phyloP scores from a whole-genome alignment of 2,113 vertebrate genomes.

The Perca flavescens region DNA sequence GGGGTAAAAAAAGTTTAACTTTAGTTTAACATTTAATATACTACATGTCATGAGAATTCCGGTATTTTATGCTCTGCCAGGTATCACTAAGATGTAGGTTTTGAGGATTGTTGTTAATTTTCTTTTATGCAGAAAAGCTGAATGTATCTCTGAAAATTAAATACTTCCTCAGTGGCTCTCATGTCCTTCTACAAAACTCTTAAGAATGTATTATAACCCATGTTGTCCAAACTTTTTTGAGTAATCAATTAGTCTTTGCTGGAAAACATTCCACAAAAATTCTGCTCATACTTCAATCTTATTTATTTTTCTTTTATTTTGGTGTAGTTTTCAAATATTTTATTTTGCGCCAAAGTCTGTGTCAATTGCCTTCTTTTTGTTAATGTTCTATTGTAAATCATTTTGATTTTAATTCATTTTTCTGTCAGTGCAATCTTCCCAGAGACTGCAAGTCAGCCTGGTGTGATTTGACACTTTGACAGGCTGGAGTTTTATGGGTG shows the following conservation, averaged over 20 bases:
- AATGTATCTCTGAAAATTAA: not conserved
- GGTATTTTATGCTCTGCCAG: not conserved
- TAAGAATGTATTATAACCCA: too few relatives aligned
- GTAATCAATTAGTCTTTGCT: not conserved
- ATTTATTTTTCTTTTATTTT: not conserved
- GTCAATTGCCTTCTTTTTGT: not conserved
- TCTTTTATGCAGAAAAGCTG: not conserved
- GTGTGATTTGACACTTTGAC: slow-evolving; percentile 30
- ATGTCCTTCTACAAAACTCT: too few relatives aligned
- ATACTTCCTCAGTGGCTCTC: not conserved
- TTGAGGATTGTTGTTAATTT: not conserved
- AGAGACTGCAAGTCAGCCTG: not conserved
- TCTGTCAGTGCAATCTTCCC: slow-evolving; percentile 11
- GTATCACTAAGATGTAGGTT: not conserved
- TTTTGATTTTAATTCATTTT: slow-evolving; percentile 17
- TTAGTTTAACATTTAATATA: not conserved
- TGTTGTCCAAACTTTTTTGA: not conserved
- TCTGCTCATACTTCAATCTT: not conserved
- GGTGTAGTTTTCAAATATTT: not conserved
- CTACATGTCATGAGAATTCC: not conserved
- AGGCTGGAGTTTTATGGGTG: slow-evolving; percentile 51
- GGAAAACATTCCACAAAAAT: not conserved
- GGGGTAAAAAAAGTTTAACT: too few relatives aligned
- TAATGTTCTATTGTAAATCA: slow-evolving; percentile 13
- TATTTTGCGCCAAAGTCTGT: not conserved